Base-by-base conservation (phyloP, 1,140 invertebrate species). In the Lineus longissimus region DNA sequence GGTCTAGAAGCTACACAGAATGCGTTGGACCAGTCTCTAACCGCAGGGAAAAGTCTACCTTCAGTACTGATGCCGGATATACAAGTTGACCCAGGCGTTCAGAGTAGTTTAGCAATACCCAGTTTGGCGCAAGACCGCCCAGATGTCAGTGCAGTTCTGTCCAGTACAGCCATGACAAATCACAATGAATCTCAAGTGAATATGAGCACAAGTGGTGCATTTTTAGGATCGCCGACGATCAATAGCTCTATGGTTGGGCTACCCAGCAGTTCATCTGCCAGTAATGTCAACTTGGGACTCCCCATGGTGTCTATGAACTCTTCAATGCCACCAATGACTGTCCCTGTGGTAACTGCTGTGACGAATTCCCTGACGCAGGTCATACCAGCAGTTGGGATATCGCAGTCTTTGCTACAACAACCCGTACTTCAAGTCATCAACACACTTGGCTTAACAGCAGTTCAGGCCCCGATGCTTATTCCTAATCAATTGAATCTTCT, bases 331-430 rank as follows among this genome's bases (percentile, higher is more conserved):
- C 87, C 88, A 9, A 77, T 89, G 27, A 87, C 87, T 13, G 85
- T 86, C 0, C 86, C 85, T 19, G 86, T 88, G 79, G 85, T 89
- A 0, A 90, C 88, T 1, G 88, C 87, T 71, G 89, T 89, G 0
- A 89, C 88, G 1, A 87, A 86, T 15, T 85, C 88, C 23, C 85
- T 90, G 7, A 86, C 86, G 22, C 88, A 88, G 82, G 86, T 88
- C 0, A 86, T 88, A 58, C 85, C 85, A 7, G 83, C 84, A 1
- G 84, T 81, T 41, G 75, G 81, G 23, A 70, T 86, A 9, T 83
- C 85, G 7, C 86, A 86, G 67, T 87, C 87, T 75, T 84, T 89
- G 1, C 80, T 89, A 29, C 87, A 87, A 73, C 75, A 76, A 47
- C 76, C 77, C 17, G 70, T 79, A 55, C 69, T 78, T 47, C 77